Evolutionary conservation across 1,140 invertebrate genomes (phyloP), one percentile per base, ranked within the genome.

Genomic region (Delia radicum): DNA sequence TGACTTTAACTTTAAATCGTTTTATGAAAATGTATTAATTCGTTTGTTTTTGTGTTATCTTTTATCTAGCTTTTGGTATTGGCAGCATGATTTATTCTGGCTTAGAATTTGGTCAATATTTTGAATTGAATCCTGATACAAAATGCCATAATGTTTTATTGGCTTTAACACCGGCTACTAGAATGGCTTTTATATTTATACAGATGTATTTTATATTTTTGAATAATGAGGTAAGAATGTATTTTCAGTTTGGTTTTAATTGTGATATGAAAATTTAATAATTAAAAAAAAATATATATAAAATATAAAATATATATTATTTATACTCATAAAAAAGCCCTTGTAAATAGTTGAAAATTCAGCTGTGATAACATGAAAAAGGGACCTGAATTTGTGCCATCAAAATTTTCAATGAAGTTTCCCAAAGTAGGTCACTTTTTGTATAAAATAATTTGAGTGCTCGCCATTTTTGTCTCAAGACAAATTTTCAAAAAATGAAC

Each of bases 141-240:
- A 93, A 94, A 78, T 97, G 95, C 81, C 92, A 95, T 83, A 96
- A 95, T 81, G 92, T 96, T 15, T 89, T 97, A 81, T 88, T 96
- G 33, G 95, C 94, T 0, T 84, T 97, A 6, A 96, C 94, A 0
- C 95, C 96, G 0, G 92, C 93, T 5, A 94, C 94, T 0, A 88
- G 95, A 77, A 96, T 97, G 93, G 92, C 94, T 69, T 96, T 98
- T 87, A 97, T 96, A 79, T 96, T 98, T 83, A 94, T 96, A 79
- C 96, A 98, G 87, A 96, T 97, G 91, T 97, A 97, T 87, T 98
- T 97, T 87, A 96, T 98, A 85, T 98, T 98, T 88, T 89, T 97
- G 18, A 97, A 97, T 86, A 95, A 96, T 82, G 94, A 95, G 90
- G 93, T 94, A 81, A 86, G 86, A 82, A 12, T 18, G 28, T 18